Evolutionary conservation across 2,113 vertebrate species (phyloP), one percentile per base, ranked within the genome.

Genomic region (Psettodes erumei): DNA sequence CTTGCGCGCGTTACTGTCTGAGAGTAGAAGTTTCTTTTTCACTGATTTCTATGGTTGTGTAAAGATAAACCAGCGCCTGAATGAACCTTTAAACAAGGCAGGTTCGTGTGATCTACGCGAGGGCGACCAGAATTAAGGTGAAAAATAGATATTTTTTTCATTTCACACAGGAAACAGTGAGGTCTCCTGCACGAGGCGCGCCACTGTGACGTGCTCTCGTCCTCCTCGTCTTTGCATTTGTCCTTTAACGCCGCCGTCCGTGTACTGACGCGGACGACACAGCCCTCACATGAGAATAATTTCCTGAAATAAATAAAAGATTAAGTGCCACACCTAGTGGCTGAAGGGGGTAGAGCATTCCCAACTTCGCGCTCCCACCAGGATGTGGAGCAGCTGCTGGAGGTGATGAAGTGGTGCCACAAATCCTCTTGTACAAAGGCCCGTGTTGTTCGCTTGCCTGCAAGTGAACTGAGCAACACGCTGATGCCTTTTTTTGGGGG

Each of bases 241-340:
- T 48, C 23, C 18, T 40, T n/a, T n/a, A n/a, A n/a, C n/a, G n/a
- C n/a, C n/a, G n/a, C n/a, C n/a, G n/a, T n/a, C n/a, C n/a, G n/a
- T n/a, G n/a, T 28, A 43, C 55, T 59, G 47, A 12, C 68, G 27
- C 50, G 30, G 38, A 25, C 71, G 19, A 33, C 16, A 47, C 10
- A 10, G 55, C 47, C 21, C 59, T 40, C 58, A 35, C 40, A 40
- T 76, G 61, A 67, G 77, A 87, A 85, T 79, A 28, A 89, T 91
- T 86, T 87, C 83, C 68, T 82, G 68, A 77, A 90, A 92, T 85
- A 91, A 93, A 93, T 93, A 90, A 92, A 90, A 93, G 94, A 94
- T 93, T 93, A 93, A 94, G 93, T 94, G 94, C 94, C 93, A 95
- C 94, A 95, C 94, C 94, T 95, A 94, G 94, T 95, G 94, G 94